phyloP scores from a whole-genome alignment of 2,888 invertebrate species.

The Ernsta delagoae region DNA sequence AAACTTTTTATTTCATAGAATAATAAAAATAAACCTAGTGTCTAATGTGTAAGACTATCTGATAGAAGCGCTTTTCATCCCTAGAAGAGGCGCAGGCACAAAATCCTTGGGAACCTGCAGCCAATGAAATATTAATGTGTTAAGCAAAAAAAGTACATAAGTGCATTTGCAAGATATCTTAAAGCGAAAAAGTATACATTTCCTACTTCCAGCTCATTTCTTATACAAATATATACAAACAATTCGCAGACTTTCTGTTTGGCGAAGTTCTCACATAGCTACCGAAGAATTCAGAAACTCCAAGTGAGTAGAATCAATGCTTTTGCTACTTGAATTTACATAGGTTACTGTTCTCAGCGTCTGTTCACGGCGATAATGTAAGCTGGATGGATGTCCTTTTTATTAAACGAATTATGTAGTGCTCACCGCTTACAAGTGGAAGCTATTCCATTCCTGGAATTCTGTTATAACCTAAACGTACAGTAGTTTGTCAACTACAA shows the following conservation, averaged over 20 bases:
- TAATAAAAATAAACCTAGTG: too few relatives aligned
- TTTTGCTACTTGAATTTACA: constrained; percentile 69
- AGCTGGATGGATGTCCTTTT: constrained; percentile 41
- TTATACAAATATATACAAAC: constrained; percentile 77
- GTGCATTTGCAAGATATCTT: constrained; percentile 18
- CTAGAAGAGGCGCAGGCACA: background rate
- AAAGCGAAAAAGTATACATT: constrained; percentile 55
- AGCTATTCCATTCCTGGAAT: constrained; percentile 18
- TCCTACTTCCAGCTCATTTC: constrained; percentile 70
- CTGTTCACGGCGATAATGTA: constrained; percentile 48
- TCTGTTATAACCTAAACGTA: constrained; percentile 13
- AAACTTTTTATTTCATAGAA: too few relatives aligned
- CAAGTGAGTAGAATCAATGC: constrained; percentile 65
- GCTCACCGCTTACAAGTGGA: background rate
- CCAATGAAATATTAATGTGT: constrained; percentile 16
- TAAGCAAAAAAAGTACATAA: background rate
- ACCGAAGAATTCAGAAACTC: constrained; percentile 70
- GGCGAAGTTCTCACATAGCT: constrained; percentile 72
- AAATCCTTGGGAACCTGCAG: background rate
- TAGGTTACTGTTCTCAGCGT: constrained; percentile 63
- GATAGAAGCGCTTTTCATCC: constrained; percentile 29
- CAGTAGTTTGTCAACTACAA: constrained; percentile 22
- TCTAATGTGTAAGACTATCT: background rate
- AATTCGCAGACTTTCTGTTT: constrained; percentile 67
- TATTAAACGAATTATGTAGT: constrained; percentile 27